Conservation (phyloP, 1,140 invertebrate species). For the Elysia chlorotica region DNA sequence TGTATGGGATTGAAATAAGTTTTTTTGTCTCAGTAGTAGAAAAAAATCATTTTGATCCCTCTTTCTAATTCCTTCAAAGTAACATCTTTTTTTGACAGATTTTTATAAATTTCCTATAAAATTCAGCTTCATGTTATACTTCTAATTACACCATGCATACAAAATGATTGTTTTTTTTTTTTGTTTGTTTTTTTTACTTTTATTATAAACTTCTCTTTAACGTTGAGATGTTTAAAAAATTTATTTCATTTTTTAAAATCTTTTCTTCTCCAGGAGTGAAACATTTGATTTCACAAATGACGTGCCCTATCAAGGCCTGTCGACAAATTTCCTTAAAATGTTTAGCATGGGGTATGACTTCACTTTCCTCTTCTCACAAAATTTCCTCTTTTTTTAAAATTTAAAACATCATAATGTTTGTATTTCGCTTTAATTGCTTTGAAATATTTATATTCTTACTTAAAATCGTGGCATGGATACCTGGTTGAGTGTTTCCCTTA, state of each 20-base stretch:
- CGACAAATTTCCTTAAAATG: conserved; percentile 32
- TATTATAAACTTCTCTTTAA: not conserved
- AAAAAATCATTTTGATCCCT: too few relatives aligned
- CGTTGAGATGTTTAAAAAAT: not conserved
- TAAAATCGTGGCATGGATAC: too few relatives aligned
- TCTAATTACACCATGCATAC: too few relatives aligned
- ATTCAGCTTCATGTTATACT: too few relatives aligned
- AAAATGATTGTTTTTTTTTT: not conserved
- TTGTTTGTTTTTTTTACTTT: not conserved
- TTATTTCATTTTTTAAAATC: too few relatives aligned
- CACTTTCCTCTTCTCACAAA: not conserved
- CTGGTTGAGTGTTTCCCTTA: not conserved
- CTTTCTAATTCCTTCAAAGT: too few relatives aligned
- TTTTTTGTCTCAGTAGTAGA: too few relatives aligned
- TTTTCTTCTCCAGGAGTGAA: not conserved
- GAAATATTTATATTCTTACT: too few relatives aligned
- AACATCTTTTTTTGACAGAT: too few relatives aligned
- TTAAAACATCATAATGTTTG: not conserved
- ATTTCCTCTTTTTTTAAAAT: not conserved
- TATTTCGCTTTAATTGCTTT: not conserved
- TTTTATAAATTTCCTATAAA: too few relatives aligned
- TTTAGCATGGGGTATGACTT: conserved; percentile 21
- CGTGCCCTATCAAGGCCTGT: too few relatives aligned
- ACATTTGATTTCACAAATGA: not conserved
- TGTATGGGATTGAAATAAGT: too few relatives aligned